phyloP scores from a whole-genome alignment of 2,797 vertebrate genomes.

The Enteromius mattozi region DNA sequence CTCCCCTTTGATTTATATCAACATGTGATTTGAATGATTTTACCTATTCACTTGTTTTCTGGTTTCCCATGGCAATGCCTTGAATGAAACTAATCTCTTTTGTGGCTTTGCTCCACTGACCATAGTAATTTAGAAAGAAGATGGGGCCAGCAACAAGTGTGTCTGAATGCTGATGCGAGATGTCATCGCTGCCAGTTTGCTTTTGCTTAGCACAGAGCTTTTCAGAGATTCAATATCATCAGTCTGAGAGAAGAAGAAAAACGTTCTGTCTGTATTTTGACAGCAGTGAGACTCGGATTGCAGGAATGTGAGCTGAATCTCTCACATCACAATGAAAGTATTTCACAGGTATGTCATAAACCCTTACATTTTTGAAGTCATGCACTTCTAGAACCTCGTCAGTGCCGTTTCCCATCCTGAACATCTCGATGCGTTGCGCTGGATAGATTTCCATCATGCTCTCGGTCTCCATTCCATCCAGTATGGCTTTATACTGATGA shows the following conservation, averaged over 20 bases:
- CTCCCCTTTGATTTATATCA: conserved; percentile 59
- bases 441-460: conserved; percentile 93
- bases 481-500: conserved; percentile 87
- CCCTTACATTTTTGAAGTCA: conserved; percentile 93
- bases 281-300: conserved; percentile 1
- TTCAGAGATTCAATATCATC: conserved; percentile 48
- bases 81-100: conserved; percentile 73
- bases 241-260: conserved; percentile 29
- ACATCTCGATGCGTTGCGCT: conserved; percentile 82
- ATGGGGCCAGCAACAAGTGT: conserved; percentile 63
- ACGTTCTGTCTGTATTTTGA: conserved; percentile 28
- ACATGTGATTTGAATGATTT: conserved; percentile 70
- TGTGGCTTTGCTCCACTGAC: conserved; percentile 69
- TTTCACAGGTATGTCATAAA: conserved; percentile 36
- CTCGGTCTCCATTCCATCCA: conserved; percentile 86
- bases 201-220: conserved; percentile 56
- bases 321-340: conserved; percentile 27
- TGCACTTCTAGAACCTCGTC: conserved; percentile 93
- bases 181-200: conserved; percentile 36
- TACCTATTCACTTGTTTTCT: conserved; percentile 67
- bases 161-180: conserved; percentile 41
- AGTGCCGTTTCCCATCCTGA: conserved; percentile 87
- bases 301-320: neutral
- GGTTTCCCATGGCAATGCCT: conserved; percentile 63
- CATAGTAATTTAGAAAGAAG: conserved; percentile 63